Percentiles rank a stretch among this genome's conserved stretches.
These are phyloP conservation scores for Conus canariensis DNA, from an alignment of 2,888 invertebrate species.

Conservation along the genomic window DNA sequence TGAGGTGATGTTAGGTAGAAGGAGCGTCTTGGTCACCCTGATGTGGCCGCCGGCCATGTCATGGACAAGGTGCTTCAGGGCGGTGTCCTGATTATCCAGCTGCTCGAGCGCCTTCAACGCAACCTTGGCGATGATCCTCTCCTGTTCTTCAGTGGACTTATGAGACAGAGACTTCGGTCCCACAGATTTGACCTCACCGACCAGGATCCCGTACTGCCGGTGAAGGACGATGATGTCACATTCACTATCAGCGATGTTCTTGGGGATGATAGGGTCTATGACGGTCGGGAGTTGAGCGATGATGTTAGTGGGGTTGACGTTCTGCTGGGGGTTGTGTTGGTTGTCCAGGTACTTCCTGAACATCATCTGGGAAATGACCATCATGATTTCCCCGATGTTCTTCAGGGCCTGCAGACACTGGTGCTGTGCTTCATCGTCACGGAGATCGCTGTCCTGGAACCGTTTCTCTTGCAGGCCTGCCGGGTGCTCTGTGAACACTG, in stretches of 20 bases:
- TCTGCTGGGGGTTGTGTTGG: not conserved
- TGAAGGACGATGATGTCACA: not conserved
- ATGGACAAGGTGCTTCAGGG: not conserved
- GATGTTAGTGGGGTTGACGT: not conserved
- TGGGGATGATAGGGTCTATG: not conserved
- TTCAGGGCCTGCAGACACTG: not conserved
- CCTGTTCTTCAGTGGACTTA: not conserved
- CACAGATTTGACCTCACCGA: not conserved
- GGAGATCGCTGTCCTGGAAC: not conserved
- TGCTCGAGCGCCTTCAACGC: not conserved
- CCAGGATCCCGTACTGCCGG: not conserved
- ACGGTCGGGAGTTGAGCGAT: not conserved
- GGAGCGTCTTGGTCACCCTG: not conserved
- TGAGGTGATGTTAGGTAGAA: not conserved
- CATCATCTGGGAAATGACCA: not conserved
- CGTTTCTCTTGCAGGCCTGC: not conserved
- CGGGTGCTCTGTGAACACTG: not conserved
- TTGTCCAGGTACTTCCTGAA: slow-evolving; percentile 2
- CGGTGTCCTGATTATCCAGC: not conserved
- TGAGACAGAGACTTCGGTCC: not conserved
- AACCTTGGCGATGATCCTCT: not conserved
- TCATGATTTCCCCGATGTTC: not conserved
- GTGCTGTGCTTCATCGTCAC: not conserved
- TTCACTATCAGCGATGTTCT: not conserved
- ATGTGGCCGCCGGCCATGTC: not conserved